phyloP scores from a whole-genome alignment of 2,113 vertebrate genomes.

The Ceyx cyanopectus region DNA sequence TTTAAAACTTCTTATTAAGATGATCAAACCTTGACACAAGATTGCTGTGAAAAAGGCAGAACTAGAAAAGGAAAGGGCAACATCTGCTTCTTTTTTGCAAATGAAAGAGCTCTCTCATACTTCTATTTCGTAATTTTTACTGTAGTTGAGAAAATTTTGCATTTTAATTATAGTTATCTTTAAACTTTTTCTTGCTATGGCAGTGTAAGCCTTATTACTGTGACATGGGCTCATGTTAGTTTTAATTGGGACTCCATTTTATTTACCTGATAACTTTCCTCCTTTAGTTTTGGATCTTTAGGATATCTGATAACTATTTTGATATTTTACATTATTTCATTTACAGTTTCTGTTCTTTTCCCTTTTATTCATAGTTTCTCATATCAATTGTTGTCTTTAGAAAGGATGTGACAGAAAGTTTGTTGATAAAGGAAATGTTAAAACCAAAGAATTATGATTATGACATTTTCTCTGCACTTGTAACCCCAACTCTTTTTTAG shows the following conservation, averaged over 20 bases:
- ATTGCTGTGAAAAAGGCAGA: not conserved
- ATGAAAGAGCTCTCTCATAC: conserved; percentile 68
- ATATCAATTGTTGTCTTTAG: conserved; percentile 42
- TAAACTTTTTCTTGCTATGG: conserved; percentile 31
- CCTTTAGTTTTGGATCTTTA: conserved; percentile 63
- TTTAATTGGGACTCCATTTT: conserved; percentile 72
- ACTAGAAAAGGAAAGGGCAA: not conserved
- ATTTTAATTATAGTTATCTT: conserved; percentile 33
- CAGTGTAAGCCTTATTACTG: conserved; percentile 22
- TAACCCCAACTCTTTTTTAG: not conserved
- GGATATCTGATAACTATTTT: conserved; percentile 70
- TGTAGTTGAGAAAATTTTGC: conserved; percentile 20
- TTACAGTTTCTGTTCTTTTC: conserved; percentile 63
- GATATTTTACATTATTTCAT: conserved; percentile 69
- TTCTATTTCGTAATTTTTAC: conserved; percentile 4
- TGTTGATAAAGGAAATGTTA: not conserved
- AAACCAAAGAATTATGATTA: not conserved
- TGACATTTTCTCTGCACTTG: not conserved
- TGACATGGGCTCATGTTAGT: conserved; percentile 44
- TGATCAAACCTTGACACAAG: not conserved
- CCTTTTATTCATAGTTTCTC: conserved; percentile 64
- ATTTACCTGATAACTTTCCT: conserved; percentile 80
- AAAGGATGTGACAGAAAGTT: not conserved
- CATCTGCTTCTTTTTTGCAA: conserved; percentile 6
- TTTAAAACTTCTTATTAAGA: not conserved